Percentiles rank a stretch among this genome's conserved stretches.
Evolutionary conservation across 2,113 vertebrate species (phyloP).

Genomic region (Oncorhynchus keta): DNA sequence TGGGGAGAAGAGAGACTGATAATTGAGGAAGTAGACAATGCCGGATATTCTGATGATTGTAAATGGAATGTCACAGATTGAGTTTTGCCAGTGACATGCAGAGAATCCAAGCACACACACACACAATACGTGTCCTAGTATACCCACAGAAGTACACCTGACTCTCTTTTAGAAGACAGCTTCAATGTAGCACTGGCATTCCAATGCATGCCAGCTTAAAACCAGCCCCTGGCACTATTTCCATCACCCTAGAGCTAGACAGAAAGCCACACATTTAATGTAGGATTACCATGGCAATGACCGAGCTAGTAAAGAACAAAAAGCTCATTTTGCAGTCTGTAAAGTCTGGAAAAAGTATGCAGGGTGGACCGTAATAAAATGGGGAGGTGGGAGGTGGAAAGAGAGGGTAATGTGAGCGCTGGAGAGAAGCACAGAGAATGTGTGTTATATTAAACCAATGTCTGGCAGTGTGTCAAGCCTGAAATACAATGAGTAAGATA

Average conservation of each 20-base stretch:
- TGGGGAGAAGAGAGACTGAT: slow-evolving; percentile 16
- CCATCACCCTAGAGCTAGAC: slow-evolving; percentile 57
- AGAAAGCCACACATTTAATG: slow-evolving; percentile 52
- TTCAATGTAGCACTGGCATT: too few species aligned
- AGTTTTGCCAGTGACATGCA: background rate
- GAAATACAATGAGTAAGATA: slow-evolving; percentile 51
- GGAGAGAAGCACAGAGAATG: slow-evolving; percentile 59
- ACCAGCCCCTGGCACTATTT: slow-evolving; percentile 57
- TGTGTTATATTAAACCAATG: slow-evolving; percentile 71
- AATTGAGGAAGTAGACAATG: slow-evolving; percentile 19
- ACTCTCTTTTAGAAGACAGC: slow-evolving; percentile 3
- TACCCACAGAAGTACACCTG: background rate
- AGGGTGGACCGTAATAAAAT: slow-evolving; percentile 57
- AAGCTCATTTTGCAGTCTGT: slow-evolving; percentile 59
- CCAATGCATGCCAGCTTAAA: slow-evolving; percentile 18
- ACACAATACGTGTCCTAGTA: background rate
- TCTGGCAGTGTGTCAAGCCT: slow-evolving; percentile 62
- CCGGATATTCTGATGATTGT: background rate
- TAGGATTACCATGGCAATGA: slow-evolving; percentile 70
- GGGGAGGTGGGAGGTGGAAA: slow-evolving; percentile 58
- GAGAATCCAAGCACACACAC: background rate
- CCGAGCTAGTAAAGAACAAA: slow-evolving; percentile 69
- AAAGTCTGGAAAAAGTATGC: slow-evolving; percentile 60
- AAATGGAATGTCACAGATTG: background rate
- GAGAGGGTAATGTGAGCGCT: slow-evolving; percentile 69